Evolutionary conservation across 2,113 vertebrate species (phyloP).

Genomic region (Hymenochirus boettgeri): DNA sequence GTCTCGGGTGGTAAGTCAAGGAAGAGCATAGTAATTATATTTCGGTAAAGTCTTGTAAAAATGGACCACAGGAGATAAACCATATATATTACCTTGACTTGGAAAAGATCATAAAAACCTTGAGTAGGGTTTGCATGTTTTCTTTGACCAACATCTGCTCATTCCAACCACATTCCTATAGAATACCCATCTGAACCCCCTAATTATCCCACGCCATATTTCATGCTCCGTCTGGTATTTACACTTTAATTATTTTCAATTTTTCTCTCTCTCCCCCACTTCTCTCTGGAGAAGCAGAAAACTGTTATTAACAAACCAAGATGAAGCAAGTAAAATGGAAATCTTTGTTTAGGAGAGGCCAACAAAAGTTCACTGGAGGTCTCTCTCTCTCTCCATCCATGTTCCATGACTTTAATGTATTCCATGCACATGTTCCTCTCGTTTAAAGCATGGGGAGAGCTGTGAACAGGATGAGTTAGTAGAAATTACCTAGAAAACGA

Average conservation of each 20-base stretch:
- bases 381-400: conserved; percentile 18
- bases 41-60: too few species aligned
- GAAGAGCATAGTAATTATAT: too few species aligned
- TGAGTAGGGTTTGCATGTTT: background rate
- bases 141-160: conserved; percentile 2
- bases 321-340: conserved; percentile 37
- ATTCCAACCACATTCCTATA: background rate
- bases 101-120: background rate
- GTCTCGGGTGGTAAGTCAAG: too few species aligned
- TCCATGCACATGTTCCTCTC: conserved; percentile 48
- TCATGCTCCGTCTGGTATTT: conserved; percentile 6
- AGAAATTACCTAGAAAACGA: conserved; percentile 40
- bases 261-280: fast-evolving
- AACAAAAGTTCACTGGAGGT: conserved; percentile 51
- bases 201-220: conserved; percentile 16
- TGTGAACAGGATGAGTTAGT: conserved; percentile 26
- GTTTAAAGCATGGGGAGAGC: conserved; percentile 33
- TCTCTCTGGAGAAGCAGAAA: background rate
- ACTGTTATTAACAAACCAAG: conserved; percentile 7
- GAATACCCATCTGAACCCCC: conserved; percentile 9
- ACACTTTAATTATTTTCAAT: background rate
- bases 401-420: conserved; percentile 23
- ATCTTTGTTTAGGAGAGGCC: conserved; percentile 45
- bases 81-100: background rate
- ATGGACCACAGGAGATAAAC: too few species aligned